These are phyloP conservation scores for Tiliacea aurago DNA, from an alignment of 2,888 invertebrate genomes.

Conservation along the genomic window DNA sequence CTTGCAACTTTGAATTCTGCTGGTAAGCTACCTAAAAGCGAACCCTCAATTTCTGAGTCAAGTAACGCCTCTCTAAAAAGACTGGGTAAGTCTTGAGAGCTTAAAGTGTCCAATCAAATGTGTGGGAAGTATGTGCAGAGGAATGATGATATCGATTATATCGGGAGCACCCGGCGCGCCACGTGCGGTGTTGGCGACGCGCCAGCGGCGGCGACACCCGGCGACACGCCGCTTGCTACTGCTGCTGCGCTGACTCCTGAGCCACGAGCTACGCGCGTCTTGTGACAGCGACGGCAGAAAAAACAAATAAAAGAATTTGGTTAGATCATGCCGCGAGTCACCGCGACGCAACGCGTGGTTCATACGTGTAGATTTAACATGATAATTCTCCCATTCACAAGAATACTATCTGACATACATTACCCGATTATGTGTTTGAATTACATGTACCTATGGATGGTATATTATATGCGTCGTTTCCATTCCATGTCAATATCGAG, in stretches of 20 bases:
- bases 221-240: background rate
- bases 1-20: background rate
- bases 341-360: too few species aligned
- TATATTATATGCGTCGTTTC: background rate
- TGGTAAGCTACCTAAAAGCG: background rate
- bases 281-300: background rate
- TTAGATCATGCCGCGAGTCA: background rate
- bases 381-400: background rate
- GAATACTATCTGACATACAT: too few species aligned
- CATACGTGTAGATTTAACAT: background rate
- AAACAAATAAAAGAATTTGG: background rate
- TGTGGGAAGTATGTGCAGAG: constrained; percentile 12
- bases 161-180: constrained; percentile 11
- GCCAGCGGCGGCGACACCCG: constrained; percentile 35
- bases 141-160: constrained; percentile 46
- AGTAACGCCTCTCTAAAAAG: background rate
- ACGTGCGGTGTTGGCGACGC: constrained; percentile 55
- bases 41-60: background rate
- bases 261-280: background rate
- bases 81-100: background rate
- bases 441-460: background rate
- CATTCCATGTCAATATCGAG: background rate
- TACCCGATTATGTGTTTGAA: background rate
- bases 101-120: constrained; percentile 3
- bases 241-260: constrained; percentile 6